Evolutionary conservation across 2,113 vertebrate species (phyloP).

Genomic region (Octodon degus): DNA sequence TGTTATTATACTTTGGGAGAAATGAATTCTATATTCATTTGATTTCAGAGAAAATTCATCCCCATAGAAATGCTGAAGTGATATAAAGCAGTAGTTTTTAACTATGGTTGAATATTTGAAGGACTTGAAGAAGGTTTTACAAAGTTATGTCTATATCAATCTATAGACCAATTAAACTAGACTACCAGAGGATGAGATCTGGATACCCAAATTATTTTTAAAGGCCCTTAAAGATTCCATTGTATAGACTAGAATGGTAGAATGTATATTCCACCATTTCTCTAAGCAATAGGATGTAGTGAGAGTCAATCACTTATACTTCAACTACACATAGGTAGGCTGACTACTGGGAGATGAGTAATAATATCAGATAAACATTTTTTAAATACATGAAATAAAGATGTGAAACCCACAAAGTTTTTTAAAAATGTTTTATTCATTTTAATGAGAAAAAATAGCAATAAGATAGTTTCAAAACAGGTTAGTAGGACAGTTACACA

Average conservation of each 20-base stretch:
- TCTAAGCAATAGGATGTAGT: not conserved
- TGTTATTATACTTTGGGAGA: not conserved
- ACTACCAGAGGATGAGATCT: not conserved
- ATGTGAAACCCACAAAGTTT: not conserved
- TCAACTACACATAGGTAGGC: not conserved
- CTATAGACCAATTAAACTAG: not conserved
- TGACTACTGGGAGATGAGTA: not conserved
- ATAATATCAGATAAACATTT: not conserved
- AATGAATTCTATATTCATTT: not conserved
- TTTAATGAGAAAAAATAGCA: no score
- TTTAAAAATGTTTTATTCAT: no score
- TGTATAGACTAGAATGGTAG: no score
- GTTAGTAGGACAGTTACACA: no score
- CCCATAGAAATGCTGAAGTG: not conserved
- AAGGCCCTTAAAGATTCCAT: not conserved
- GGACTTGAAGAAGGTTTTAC: not conserved
- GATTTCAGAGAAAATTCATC: not conserved
- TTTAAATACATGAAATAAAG: conserved; percentile 38
- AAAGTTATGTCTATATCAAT: not conserved
- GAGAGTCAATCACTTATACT: not conserved
- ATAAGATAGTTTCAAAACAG: no score
- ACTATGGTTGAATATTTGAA: not conserved
- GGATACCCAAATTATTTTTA: not conserved
- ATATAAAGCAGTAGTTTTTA: not conserved
- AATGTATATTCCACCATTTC: not conserved